A percentile compares a stretch with the other conserved stretches of the same genome.
Evolutionary conservation across 2,113 vertebrate genomes (phyloP).

Genomic region (Charina bottae): DNA sequence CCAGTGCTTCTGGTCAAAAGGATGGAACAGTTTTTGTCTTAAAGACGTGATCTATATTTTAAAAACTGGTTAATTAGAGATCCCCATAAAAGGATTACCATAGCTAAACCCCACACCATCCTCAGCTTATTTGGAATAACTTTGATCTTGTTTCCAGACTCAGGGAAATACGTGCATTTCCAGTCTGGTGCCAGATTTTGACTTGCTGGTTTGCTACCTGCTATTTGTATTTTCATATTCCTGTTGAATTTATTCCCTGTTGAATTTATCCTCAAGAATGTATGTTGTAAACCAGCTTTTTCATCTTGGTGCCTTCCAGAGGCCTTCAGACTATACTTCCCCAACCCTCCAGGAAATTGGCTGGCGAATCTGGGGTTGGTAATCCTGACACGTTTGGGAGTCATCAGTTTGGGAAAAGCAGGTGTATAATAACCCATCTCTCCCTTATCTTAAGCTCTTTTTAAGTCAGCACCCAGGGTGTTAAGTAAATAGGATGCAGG

Average conservation of each 20-base stretch:
- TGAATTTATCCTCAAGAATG: background rate
- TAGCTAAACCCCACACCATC: background rate
- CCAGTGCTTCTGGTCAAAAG: background rate
- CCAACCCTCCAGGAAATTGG: background rate
- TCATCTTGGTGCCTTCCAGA: background rate
- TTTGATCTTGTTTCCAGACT: background rate
- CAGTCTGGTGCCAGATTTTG: background rate
- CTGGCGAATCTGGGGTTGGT: background rate
- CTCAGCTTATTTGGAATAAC: background rate
- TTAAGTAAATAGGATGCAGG: background rate
- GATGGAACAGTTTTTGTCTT: background rate
- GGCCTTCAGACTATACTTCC: background rate
- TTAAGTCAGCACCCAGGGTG: background rate
- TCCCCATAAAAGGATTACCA: background rate
- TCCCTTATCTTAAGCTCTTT: background rate
- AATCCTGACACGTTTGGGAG: background rate
- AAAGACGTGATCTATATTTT: background rate
- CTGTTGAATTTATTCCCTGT: background rate
- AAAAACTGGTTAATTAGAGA: background rate
- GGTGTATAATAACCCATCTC: background rate
- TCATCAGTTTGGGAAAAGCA: background rate
- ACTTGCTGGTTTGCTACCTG: background rate
- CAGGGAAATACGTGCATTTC: background rate
- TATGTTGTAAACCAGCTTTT: background rate
- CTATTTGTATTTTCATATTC: background rate